phyloP scores from a whole-genome alignment of 2,797 vertebrate species.

The Acrossocheilus fasciatus region DNA sequence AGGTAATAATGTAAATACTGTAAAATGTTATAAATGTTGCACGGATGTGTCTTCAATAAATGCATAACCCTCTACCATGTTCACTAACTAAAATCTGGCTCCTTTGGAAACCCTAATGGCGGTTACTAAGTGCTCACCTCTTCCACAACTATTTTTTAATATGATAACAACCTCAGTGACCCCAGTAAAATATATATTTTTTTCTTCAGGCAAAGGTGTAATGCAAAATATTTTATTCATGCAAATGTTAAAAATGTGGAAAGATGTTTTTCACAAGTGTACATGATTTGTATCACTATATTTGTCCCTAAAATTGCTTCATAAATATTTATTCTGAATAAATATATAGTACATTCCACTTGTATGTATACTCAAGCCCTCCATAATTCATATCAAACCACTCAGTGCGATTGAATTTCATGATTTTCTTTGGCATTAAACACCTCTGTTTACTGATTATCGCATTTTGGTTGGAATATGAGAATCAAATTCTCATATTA shows the following conservation, averaged over 20 bases:
- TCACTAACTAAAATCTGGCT: background rate
- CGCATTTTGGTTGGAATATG: background rate
- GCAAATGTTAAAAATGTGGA: background rate
- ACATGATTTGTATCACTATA: background rate
- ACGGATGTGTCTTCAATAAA: background rate
- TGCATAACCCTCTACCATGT: background rate
- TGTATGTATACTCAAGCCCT: background rate
- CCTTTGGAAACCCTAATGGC: background rate
- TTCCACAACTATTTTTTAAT: background rate
- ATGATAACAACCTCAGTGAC: background rate
- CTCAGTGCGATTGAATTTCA: background rate
- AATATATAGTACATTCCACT: constrained; percentile 18
- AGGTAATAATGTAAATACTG: background rate
- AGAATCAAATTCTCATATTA: constrained; percentile 25
- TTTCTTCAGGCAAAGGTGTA: background rate
- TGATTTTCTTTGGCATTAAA: constrained; percentile 5
- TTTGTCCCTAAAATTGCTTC: background rate
- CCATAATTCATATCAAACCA: background rate
- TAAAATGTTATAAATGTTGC: background rate
- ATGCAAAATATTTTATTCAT: background rate
- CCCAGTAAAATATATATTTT: background rate
- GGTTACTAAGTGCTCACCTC: background rate
- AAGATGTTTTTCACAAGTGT: background rate
- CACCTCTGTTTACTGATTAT: constrained; percentile 19
- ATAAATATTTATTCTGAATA: constrained; percentile 14